phyloP scores from a whole-genome alignment of 2,113 vertebrate genomes.

The Myotis yumanensis region DNA sequence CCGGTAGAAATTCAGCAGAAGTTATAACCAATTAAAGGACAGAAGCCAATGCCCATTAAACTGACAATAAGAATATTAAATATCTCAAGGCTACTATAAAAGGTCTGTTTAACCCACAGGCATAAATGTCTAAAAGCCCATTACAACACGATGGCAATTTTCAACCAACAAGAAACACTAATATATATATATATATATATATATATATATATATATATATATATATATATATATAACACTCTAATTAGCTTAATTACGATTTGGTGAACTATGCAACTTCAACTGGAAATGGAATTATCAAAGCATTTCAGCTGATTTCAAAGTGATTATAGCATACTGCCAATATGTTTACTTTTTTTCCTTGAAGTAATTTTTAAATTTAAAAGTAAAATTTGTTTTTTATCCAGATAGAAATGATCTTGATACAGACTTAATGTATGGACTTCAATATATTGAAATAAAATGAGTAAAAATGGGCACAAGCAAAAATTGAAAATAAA shows the following conservation, averaged over 20 bases:
- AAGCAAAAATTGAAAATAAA: background rate
- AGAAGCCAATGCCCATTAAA: conserved; percentile 57
- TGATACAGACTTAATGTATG: background rate
- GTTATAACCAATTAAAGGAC: background rate
- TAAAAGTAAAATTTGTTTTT: conserved; percentile 52
- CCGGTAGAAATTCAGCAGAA: conserved; percentile 40
- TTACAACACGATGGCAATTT: conserved; percentile 54
- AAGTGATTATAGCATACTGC: conserved; percentile 28
- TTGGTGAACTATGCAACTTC: conserved; percentile 59
- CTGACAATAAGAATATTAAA: conserved; percentile 53
- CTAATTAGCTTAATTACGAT: conserved; percentile 66
- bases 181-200: conserved; percentile 59
- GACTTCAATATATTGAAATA: background rate
- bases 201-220: conserved; percentile 64
- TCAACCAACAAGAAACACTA: conserved; percentile 54
- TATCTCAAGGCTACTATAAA: conserved; percentile 43
- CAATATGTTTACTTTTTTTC: conserved; percentile 16
- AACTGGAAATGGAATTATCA: conserved; percentile 66
- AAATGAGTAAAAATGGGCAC: background rate
- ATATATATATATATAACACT: conserved; percentile 60
- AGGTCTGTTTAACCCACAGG: conserved; percentile 28
- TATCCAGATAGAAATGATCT: background rate
- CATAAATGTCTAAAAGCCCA: conserved; percentile 58
- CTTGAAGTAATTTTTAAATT: conserved; percentile 28
- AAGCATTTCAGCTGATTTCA: conserved; percentile 14